Base-by-base conservation (phyloP, 1,140 invertebrate genomes). In the Drosophila mayri region DNA sequence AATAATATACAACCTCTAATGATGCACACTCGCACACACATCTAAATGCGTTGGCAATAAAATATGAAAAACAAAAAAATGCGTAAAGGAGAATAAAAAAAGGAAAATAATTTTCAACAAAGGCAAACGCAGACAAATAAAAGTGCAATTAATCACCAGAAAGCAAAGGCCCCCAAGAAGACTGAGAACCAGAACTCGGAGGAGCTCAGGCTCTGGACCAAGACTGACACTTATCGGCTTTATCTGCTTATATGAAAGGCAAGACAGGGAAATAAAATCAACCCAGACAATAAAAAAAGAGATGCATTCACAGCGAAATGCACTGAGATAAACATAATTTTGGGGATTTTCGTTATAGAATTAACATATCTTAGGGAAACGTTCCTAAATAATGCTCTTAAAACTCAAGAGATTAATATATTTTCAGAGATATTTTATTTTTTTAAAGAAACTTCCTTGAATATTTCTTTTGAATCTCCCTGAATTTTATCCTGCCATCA, bases 121-220 rank as follows among this genome's bases (percentile, higher is more conserved):
- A 87, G 66, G 72, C 44, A 47, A 73, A 83, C 43, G 43, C 81
- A 71, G 72, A 87, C 64, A 84, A 88, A 87, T 88, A 87, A 88
- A 87, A 87, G 84, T 87, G 83, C 84, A 88, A 87, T 87, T 87
- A 87, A 87, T 87, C 83, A 87, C 72, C 76, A 79, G 84, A 88
- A 84, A 77, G 41, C 71, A 32, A 84, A 54, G 60, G 46, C 60
- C 62, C 58, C 52, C 52, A 55, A 49, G 57, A 55, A 72, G 54
- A 62, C 43, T 12, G 25, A 62, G 59, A 49, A 44, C 43, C 35
- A 54, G 63, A 75, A 38, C 18, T 18, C 35, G 20, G 54, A 37
- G 10, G 32, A 11, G 32, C 63, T 49, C 20, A 55, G 43, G 32
- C 35, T 40, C 60, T 41, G 65, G 44, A 60, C 30, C 54, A 52